Evolutionary conservation across 2,797 vertebrate species (phyloP), one percentile per base, ranked within the genome.

Genomic region (Diglossa cyanea): DNA sequence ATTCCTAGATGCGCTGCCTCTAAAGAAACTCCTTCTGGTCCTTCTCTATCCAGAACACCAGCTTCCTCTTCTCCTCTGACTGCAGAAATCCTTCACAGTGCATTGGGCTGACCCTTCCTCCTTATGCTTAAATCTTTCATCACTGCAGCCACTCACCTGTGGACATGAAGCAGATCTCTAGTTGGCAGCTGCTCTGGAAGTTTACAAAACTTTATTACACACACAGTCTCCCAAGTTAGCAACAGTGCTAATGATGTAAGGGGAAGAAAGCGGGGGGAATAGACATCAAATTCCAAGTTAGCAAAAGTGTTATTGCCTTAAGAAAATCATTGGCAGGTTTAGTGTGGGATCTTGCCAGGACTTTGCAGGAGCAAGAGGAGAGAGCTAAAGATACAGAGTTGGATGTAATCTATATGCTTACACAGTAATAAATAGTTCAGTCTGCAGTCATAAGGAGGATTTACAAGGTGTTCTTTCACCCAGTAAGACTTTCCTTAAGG

Each of bases 371-470:
- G 33, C 0, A 1, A 90, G 31, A 30, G 55, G 47, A 90, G 67
- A 89, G 48, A 93, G 62, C n/a, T 88, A 90, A 95, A 94, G 72
- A 73, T 94, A 80, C 67, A 50, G 65, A 76, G 47, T n/a, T 82
- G 37, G 50, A 77, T 54, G 80, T 30, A 88, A 63, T 71, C 62
- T 61, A 50, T 95, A 77, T 81, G 72, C 63, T 75, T 95, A 90
- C 95, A 83, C 42, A 81, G 57, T 63, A 96, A 90, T 90, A 86
- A 78, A 91, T 55, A 86, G 44, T 89, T 88, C 88, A 63, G 48
- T 90, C 79, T 96, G 60, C 20, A 79, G 53, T 86, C 76, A 88
- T 16, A 70, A 42, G 73, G 24, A 83, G 42, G 30, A 60, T 77
- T 80, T 77, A 63, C 26, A 88, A 83, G 40, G 75, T 70, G 42